These are phyloP conservation scores for Aethina tumida DNA, from an alignment of 1,140 invertebrate species.

Conservation along the genomic window DNA sequence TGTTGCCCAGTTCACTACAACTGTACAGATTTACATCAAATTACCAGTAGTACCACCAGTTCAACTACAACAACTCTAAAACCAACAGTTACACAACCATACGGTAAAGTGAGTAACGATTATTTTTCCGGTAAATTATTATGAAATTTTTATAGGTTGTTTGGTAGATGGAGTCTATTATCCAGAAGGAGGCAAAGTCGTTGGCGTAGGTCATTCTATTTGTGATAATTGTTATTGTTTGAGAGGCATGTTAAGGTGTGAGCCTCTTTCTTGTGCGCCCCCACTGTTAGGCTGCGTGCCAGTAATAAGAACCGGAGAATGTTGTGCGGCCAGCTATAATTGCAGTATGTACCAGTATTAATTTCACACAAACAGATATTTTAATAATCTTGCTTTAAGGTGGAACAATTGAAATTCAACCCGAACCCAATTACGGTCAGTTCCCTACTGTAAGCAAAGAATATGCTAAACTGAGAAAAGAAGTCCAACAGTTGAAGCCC, in stretches of 20 bases:
- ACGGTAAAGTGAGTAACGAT: not conserved
- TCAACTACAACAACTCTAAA: conserved; percentile 23
- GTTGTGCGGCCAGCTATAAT: conserved; percentile 75
- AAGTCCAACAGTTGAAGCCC: conserved; percentile 27
- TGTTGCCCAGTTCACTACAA: conserved; percentile 80
- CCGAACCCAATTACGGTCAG: conserved; percentile 42
- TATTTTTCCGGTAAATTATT: conserved; percentile 3
- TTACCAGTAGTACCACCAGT: conserved; percentile 20
- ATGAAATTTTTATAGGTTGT: conserved; percentile 45
- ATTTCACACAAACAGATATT: conserved; percentile 2
- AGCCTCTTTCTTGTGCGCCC: conserved; percentile 63
- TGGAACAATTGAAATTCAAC: conserved; percentile 43
- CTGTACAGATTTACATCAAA: conserved; percentile 42
- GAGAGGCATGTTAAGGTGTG: conserved; percentile 59
- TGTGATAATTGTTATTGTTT: conserved; percentile 80
- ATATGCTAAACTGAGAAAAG: conserved; percentile 45
- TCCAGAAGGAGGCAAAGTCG: conserved; percentile 65
- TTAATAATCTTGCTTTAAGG: conserved; percentile 28
- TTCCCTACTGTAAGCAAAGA: conserved; percentile 46
- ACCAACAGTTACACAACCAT: not conserved
- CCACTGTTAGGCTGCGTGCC: conserved; percentile 65
- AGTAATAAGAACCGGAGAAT: conserved; percentile 63
- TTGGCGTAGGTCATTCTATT: conserved; percentile 44
- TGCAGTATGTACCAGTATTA: conserved; percentile 59
- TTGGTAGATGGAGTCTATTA: conserved; percentile 50